Base-by-base conservation (phyloP, 1,140 invertebrate species). In the Eurosta solidaginis region DNA sequence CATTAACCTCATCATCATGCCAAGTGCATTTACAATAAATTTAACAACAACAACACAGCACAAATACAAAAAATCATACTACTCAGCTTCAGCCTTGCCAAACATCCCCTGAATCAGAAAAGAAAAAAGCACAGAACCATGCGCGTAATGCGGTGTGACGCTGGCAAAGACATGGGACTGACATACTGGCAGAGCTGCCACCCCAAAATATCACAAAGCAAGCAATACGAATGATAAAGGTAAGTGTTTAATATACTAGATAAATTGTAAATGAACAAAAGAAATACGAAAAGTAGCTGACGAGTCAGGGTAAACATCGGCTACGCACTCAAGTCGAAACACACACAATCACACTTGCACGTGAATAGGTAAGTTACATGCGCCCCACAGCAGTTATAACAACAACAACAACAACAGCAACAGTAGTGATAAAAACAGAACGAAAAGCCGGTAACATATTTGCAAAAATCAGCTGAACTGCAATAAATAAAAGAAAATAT, bases 381-480 rank as follows among this genome's bases (percentile, higher is more conserved):
- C 50, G 22, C 20, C 50, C 9, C n/a, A 9, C 29, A 59, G 17
- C 27, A n/a, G n/a, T n/a, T n/a, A n/a, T n/a, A 59, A 59, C 29
- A 59, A 33, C 29, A n/a, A 59, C n/a, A 29, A 12, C 29, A 54
- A 59, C 54, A 59, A 59, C 29, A 59, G 27, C 54, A 59, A n/a
- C n/a, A n/a, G n/a, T n/a, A n/a, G n/a, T n/a, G n/a, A n/a, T n/a
- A n/a, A n/a, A n/a, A n/a, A n/a, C n/a, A n/a, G n/a, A n/a, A n/a
- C n/a, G n/a, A n/a, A 59, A 59, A 59, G 54, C 54, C 54, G 54
- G 54, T 29, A 59, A 36, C n/a, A n/a, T n/a, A 10, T 40, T 68
- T 68, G 59, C 59, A 27, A 68, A 68, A 68, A 68, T 40, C 59
- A 68, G 59, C 59, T 68, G 59, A 68, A 68, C 29, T 40, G 22